Evolutionary conservation across 2,888 invertebrate species (phyloP).

Genomic region (Aphidoletes aphidimyza): DNA sequence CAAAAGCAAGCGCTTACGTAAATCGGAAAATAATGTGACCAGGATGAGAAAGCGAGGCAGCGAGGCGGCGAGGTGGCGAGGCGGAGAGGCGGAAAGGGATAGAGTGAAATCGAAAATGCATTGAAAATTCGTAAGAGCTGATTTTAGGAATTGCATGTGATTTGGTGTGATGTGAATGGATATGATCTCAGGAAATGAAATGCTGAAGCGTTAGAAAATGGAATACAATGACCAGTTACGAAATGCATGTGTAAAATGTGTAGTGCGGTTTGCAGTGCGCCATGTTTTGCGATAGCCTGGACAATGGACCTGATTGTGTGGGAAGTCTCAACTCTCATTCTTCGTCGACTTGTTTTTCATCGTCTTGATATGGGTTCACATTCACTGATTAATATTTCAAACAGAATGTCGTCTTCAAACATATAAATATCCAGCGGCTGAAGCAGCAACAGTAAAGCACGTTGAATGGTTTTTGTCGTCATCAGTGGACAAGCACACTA

Average conservation of each 20-base stretch:
- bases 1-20: neutral
- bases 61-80: too few species aligned
- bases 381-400: constrained; percentile 49
- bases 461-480: constrained; percentile 46
- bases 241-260: constrained; percentile 16
- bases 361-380: constrained; percentile 45
- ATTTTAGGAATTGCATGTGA: neutral
- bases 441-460: too few species aligned
- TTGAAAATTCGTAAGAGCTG: neutral
- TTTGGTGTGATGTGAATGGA: neutral
- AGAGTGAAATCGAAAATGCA: too few species aligned
- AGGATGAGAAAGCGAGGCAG: too few species aligned
- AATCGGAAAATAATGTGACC: neutral
- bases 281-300: neutral
- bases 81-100: too few species aligned
- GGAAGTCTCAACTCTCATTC: constrained; percentile 48
- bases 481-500: constrained; percentile 42
- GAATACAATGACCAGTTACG: constrained; percentile 24
- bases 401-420: constrained; percentile 49
- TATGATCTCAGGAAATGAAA: constrained; percentile 18
- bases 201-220: constrained; percentile 14
- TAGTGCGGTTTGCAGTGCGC: constrained; percentile 4
- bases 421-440: constrained; percentile 46
- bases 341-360: constrained; percentile 30
- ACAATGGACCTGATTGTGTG: constrained; percentile 33